A percentile compares a stretch with the other conserved stretches of the same genome.
Conservation (phyloP, 2,888 invertebrate species). For the Ophonus ardosiacus region DNA sequence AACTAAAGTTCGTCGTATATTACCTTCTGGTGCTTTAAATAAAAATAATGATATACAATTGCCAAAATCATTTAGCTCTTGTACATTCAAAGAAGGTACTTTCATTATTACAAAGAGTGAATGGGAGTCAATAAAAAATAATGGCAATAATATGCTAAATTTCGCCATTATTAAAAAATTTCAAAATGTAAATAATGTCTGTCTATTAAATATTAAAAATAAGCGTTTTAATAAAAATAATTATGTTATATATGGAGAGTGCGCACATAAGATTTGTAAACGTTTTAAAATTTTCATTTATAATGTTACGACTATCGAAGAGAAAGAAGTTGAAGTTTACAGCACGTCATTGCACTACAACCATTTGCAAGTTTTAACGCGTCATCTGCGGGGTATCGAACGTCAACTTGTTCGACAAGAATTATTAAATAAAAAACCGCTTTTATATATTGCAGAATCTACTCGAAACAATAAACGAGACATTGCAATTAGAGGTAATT, state of each 20-base stretch:
- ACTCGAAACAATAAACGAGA: not conserved
- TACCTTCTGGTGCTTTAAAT: not conserved
- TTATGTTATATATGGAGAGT: not conserved
- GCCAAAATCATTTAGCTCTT: not conserved
- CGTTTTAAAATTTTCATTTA: not conserved
- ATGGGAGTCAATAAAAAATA: not conserved
- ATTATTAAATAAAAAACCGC: not conserved
- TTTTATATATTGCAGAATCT: not conserved
- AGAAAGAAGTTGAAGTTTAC: not conserved
- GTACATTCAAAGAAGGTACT: not conserved
- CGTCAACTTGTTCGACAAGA: not conserved
- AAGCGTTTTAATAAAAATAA: not conserved
- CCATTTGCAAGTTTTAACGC: not conserved
- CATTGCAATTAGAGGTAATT: not conserved
- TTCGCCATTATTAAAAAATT: not conserved
- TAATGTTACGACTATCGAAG: not conserved
- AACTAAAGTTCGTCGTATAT: not conserved
- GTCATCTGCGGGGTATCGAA: not conserved
- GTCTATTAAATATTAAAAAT: not conserved
- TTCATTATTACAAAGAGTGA: not conserved
- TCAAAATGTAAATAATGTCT: not conserved
- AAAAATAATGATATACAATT: not conserved
- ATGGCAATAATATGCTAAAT: not conserved
- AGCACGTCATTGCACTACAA: not conserved
- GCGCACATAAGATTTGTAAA: not conserved